Conservation (phyloP, 2,113 vertebrate genomes). For the Turdus rufiventris region DNA sequence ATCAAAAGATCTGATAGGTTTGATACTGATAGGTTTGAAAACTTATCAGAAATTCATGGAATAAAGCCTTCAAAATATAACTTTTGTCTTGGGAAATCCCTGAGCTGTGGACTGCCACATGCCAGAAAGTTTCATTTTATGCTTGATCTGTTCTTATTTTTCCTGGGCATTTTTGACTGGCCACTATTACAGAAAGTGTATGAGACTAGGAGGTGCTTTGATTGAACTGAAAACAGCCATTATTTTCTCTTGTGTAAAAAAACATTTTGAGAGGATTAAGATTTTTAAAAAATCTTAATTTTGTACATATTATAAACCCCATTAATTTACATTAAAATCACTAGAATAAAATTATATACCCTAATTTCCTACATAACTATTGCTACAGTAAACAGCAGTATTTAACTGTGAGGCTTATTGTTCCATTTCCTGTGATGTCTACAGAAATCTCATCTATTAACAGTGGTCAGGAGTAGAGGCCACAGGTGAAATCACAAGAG, state of each 20-base stretch:
- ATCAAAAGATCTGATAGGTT: neutral
- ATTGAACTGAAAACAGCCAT: neutral
- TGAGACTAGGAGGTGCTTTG: neutral
- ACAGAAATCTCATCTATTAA: neutral
- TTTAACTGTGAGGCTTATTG: neutral
- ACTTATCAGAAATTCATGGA: slow-evolving; percentile 16
- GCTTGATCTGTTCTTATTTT: slow-evolving; percentile 20
- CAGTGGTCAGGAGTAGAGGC: neutral
- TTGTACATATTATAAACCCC: neutral
- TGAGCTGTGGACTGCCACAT: slow-evolving; percentile 46
- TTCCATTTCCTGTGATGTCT: neutral
- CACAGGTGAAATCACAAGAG: neutral
- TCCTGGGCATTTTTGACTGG: neutral
- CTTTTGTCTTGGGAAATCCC: slow-evolving; percentile 15
- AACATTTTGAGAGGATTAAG: neutral
- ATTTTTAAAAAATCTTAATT: neutral
- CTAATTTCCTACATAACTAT: neutral
- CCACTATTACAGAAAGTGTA: neutral
- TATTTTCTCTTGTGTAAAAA: neutral
- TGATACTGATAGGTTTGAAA: slow-evolving; percentile 1
- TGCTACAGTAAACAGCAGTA: neutral
- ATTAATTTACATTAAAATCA: neutral
- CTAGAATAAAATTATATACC: neutral
- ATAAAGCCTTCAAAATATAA: slow-evolving; percentile 2
- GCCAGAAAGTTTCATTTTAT: slow-evolving; percentile 36